phyloP scores from a whole-genome alignment of 2,888 invertebrate genomes.

The Campoplex capitator region DNA sequence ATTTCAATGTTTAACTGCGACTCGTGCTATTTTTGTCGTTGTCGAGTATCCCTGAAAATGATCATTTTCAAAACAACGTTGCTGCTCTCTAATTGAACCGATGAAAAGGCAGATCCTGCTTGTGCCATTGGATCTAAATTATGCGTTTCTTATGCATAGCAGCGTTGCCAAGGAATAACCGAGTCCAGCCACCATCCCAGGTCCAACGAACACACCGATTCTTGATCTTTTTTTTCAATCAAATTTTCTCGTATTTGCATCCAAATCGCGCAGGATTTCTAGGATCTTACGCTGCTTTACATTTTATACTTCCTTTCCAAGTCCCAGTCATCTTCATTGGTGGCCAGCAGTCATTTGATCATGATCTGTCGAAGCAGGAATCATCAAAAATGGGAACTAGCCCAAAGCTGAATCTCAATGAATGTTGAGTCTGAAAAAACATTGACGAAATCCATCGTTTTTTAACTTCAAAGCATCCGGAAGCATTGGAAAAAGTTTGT shows the following conservation, averaged over 20 bases:
- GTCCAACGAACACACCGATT: constrained; percentile 20
- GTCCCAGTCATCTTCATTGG: not conserved
- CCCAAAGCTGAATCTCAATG: not conserved
- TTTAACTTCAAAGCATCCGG: too few relatives aligned
- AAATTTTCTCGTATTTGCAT: constrained; percentile 7
- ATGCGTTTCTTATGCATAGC: not conserved
- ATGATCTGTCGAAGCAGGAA: not conserved
- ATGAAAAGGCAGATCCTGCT: constrained; percentile 66
- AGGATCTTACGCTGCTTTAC: not conserved
- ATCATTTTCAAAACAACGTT: constrained; percentile 11
- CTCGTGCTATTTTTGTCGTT: constrained; percentile 25
- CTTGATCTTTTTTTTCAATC: not conserved
- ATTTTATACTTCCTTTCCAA: not conserved
- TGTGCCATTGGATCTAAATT: constrained; percentile 34
- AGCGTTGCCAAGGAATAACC: not conserved
- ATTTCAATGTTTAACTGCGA: constrained; percentile 27
- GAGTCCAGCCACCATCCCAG: constrained; percentile 5
- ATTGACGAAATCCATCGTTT: not conserved
- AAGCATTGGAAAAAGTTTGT: too few relatives aligned
- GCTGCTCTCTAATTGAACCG: constrained; percentile 38
- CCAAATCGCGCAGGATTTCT: not conserved
- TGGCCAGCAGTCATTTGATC: not conserved
- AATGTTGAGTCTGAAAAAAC: not conserved
- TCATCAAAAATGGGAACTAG: not conserved
- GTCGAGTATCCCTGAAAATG: constrained; percentile 33